Conservation (phyloP, 1,140 invertebrate species). For the Brachionus manjavacas region DNA sequence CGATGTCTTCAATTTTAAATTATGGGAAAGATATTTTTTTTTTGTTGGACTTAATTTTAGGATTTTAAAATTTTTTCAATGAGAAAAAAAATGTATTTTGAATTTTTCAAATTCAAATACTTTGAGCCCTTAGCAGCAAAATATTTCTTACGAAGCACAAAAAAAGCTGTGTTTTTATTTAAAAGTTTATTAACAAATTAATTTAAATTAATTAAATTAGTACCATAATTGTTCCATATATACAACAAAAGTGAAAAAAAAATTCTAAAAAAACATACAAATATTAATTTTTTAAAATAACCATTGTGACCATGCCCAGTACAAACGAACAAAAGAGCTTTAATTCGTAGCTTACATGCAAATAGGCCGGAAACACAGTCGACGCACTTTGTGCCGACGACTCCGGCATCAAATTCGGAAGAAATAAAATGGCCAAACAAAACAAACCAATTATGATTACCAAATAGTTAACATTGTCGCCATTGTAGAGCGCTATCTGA, state of each 20-base stretch:
- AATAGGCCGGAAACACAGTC: not conserved
- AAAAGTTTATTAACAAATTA: not conserved
- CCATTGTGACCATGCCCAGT: conserved; percentile 39
- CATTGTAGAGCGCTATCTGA: not conserved
- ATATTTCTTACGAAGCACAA: not conserved
- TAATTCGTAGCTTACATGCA: conserved; percentile 22
- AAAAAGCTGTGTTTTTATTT: not conserved
- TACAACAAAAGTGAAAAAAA: not conserved
- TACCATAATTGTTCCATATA: not conserved
- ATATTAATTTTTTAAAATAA: conserved; percentile 24
- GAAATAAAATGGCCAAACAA: conserved; percentile 28
- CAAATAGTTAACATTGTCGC: conserved; percentile 31
- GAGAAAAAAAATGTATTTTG: too few species aligned
- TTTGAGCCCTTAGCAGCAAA: too few species aligned
- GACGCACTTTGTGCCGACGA: too few species aligned
- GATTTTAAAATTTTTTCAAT: too few species aligned
- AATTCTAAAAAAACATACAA: not conserved
- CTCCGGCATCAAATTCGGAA: not conserved
- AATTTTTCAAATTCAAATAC: too few species aligned
- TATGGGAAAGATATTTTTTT: too few species aligned
- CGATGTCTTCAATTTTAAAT: too few species aligned
- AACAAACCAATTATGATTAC: conserved; percentile 25
- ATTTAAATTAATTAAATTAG: not conserved
- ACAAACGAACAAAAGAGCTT: conserved; percentile 37
- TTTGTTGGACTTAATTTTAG: too few species aligned